Conservation (phyloP, 2,113 vertebrate species). For the Taurulus bubalis region DNA sequence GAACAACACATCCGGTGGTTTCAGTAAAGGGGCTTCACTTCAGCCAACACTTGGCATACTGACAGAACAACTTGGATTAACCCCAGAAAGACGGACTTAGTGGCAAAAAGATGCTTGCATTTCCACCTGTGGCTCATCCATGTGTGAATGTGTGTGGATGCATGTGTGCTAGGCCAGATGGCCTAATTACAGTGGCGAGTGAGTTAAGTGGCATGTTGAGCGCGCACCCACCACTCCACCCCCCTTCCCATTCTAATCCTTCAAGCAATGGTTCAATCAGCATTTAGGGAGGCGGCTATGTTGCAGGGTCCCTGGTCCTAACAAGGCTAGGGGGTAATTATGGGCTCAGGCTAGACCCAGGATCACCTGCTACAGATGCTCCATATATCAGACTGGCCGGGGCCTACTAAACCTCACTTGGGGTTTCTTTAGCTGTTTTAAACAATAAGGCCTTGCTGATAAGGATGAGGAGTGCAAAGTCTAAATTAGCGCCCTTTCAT, state of each 20-base stretch:
- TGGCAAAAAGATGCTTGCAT: slow-evolving; percentile 45
- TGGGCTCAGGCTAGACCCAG: slow-evolving; percentile 58
- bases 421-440: slow-evolving; percentile 31
- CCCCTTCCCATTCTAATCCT: slow-evolving; percentile 82
- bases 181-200: slow-evolving; percentile 89
- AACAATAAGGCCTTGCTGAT: not conserved
- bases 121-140: slow-evolving; percentile 66
- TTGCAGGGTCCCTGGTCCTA: slow-evolving; percentile 67
- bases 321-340: slow-evolving; percentile 86
- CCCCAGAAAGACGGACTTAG: slow-evolving; percentile 28
- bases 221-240: slow-evolving; percentile 60
- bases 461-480: not conserved
- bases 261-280: slow-evolving; percentile 88
- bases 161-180: slow-evolving; percentile 80
- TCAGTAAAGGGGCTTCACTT: slow-evolving; percentile 9
- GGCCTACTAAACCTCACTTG: slow-evolving; percentile 42
- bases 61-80: slow-evolving; percentile 34
- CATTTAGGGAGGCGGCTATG: slow-evolving; percentile 61
- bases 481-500: slow-evolving; percentile 7
- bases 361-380: slow-evolving; percentile 76
- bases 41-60: not conserved
- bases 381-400: slow-evolving; percentile 21
- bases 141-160: slow-evolving; percentile 27
- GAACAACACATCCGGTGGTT: not conserved
- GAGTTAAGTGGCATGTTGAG: slow-evolving; percentile 83